A percentile compares a stretch with the other conserved stretches of the same genome.
phyloP scores from a whole-genome alignment of 2,888 invertebrate genomes.

The Drosophila nr. perissopoda region DNA sequence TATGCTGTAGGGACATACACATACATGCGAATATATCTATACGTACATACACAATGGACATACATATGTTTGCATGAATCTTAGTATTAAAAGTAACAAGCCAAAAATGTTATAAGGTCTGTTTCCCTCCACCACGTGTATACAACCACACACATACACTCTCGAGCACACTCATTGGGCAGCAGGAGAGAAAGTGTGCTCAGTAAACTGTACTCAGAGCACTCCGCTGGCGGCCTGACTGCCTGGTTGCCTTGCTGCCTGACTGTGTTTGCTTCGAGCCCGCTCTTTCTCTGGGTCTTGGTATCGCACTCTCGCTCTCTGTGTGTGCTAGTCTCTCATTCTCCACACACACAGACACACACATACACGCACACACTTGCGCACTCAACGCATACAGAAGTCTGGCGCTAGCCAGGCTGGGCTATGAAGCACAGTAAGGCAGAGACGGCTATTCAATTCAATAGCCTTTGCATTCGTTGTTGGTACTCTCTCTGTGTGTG shows the following conservation, averaged over 20 bases:
- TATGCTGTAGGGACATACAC: constrained; percentile 25
- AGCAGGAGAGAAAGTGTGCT: constrained; percentile 54
- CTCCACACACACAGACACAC: constrained; percentile 56
- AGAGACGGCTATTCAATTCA: constrained; percentile 83
- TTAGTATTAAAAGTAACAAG: constrained; percentile 54
- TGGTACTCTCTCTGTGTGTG: constrained; percentile 84
- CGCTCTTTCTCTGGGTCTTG: constrained; percentile 19
- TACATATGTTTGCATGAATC: constrained; percentile 45
- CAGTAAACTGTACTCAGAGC: constrained; percentile 69
- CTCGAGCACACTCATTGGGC: constrained; percentile 36
- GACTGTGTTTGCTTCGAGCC: constrained; percentile 8
- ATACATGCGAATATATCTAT: constrained; percentile 14
- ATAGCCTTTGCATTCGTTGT: constrained; percentile 84
- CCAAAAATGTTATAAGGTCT: constrained; percentile 64
- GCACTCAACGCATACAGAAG: constrained; percentile 73
- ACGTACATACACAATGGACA: constrained; percentile 32
- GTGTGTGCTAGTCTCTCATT: constrained; percentile 7
- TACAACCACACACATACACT: constrained; percentile 51
- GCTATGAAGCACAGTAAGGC: constrained; percentile 70
- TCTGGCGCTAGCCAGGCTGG: constrained; percentile 67
- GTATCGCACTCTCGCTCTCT: constrained; percentile 18
- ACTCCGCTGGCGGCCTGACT: constrained; percentile 31
- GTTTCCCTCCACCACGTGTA: constrained; percentile 77
- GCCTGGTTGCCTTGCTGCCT: constrained; percentile 23
- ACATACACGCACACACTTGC: constrained; percentile 62